Percentiles rank a stretch among this genome's conserved stretches.
These are phyloP conservation scores for Amorpha juglandis DNA, from an alignment of 2,888 invertebrate species.

Conservation along the genomic window DNA sequence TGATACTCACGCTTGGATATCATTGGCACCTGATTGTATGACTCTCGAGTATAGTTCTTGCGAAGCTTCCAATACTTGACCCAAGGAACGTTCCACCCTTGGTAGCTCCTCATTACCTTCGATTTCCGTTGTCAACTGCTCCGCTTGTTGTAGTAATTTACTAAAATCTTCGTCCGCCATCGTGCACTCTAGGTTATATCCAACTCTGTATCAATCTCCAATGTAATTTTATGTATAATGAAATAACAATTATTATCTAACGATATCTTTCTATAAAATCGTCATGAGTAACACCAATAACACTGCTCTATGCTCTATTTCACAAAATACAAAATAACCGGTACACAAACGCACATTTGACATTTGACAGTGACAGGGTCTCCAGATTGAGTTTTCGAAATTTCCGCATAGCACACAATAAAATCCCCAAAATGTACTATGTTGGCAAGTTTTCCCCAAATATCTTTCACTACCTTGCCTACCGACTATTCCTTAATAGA, in stretches of 20 bases:
- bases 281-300: neutral
- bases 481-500: no score
- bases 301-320: no score
- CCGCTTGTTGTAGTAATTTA: constrained; percentile 95
- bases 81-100: constrained; percentile 93
- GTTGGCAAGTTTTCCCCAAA: no score
- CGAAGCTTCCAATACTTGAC: constrained; percentile 96
- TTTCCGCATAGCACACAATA: no score
- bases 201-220: constrained; percentile 14
- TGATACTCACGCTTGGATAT: constrained; percentile 93
- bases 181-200: constrained; percentile 59
- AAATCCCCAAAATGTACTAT: no score
- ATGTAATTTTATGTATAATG: neutral
- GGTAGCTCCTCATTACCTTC: constrained; percentile 93
- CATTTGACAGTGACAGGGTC: no score
- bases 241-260: neutral
- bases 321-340: neutral
- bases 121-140: constrained; percentile 94
- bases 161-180: constrained; percentile 89
- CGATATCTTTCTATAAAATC: neutral
- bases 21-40: constrained; percentile 93
- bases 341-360: neutral
- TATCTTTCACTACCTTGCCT: no score
- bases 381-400: no score
- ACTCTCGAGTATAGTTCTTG: constrained; percentile 94